Conservation (phyloP, 2,797 vertebrate genomes). For the Acestrorhynchus altus region DNA sequence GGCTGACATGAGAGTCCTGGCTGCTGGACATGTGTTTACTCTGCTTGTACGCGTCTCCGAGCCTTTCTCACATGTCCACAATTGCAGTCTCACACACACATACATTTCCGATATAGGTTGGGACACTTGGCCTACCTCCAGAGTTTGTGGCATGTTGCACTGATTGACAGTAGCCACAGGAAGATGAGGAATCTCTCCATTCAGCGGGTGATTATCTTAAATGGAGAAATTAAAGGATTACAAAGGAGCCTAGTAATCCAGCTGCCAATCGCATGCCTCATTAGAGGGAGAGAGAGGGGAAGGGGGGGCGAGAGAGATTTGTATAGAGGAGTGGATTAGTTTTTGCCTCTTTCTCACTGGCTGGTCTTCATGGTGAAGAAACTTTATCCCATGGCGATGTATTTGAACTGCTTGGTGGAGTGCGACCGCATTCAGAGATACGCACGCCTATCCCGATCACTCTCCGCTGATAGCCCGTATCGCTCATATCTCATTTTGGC, state of each 20-base stretch:
- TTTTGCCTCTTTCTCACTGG: constrained; percentile 16
- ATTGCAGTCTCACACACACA: background rate
- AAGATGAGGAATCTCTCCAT: constrained; percentile 57
- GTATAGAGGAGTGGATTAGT: constrained; percentile 37
- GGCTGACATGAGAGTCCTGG: constrained; percentile 29
- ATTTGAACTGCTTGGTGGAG: background rate
- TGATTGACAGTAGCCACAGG: constrained; percentile 51
- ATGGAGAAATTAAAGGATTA: constrained; percentile 84
- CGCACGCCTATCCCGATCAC: background rate
- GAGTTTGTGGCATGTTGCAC: constrained; percentile 30
- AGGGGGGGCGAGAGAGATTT: constrained; percentile 49
- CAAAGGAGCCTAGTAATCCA: constrained; percentile 75
- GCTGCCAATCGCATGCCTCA: constrained; percentile 77
- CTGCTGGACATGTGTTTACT: constrained; percentile 40
- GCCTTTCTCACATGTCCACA: background rate
- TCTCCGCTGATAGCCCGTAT: background rate
- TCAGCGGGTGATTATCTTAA: constrained; percentile 77
- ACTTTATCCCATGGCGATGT: constrained; percentile 17
- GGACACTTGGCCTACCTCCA: constrained; percentile 17
- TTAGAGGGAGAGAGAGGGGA: constrained; percentile 69
- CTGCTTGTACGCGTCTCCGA: constrained; percentile 14
- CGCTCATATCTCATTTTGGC: constrained; percentile 23
- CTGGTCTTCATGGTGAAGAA: constrained; percentile 22
- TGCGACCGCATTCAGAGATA: background rate
- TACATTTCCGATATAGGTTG: constrained; percentile 17